phyloP scores from a whole-genome alignment of 2,888 invertebrate genomes.

The Zonitis immaculata region DNA sequence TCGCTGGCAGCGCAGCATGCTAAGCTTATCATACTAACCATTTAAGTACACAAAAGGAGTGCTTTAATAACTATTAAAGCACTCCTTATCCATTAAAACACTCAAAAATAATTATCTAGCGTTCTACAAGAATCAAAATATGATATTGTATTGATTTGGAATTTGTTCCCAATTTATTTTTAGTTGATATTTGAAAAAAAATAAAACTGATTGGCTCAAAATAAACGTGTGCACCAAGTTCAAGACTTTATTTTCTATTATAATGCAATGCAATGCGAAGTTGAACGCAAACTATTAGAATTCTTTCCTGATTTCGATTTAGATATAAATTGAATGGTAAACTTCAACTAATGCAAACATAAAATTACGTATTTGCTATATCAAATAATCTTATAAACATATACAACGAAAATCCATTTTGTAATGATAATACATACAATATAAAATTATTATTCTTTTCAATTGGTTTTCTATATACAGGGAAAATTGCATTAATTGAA shows the following conservation, averaged over 20 bases:
- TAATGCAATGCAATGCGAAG: slow-evolving; percentile 27
- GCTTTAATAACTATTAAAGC: too few relatives aligned
- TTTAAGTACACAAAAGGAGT: too few relatives aligned
- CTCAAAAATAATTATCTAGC: too few relatives aligned
- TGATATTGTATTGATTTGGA: too few relatives aligned
- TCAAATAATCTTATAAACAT: slow-evolving; percentile 3
- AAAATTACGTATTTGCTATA: slow-evolving; percentile 25
- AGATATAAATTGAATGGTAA: slow-evolving; percentile 25
- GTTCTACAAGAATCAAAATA: too few relatives aligned
- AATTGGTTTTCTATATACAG: too few relatives aligned
- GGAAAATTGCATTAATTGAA: too few relatives aligned
- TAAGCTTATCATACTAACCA: too few relatives aligned
- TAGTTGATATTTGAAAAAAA: neutral
- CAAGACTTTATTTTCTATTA: slow-evolving; percentile 19
- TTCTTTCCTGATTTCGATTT: slow-evolving; percentile 28
- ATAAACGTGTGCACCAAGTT: neutral
- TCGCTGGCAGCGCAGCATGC: too few relatives aligned
- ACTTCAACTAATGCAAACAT: slow-evolving; percentile 22
- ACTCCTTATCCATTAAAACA: too few relatives aligned
- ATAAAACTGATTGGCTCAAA: neutral
- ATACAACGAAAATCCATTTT: slow-evolving; percentile 14
- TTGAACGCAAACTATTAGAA: slow-evolving; percentile 27
- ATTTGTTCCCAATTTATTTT: too few relatives aligned
- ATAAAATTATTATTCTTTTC: too few relatives aligned
- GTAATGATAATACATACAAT: neutral